Conservation (phyloP, 2,888 invertebrate species). For the Colostygia pectinataria region DNA sequence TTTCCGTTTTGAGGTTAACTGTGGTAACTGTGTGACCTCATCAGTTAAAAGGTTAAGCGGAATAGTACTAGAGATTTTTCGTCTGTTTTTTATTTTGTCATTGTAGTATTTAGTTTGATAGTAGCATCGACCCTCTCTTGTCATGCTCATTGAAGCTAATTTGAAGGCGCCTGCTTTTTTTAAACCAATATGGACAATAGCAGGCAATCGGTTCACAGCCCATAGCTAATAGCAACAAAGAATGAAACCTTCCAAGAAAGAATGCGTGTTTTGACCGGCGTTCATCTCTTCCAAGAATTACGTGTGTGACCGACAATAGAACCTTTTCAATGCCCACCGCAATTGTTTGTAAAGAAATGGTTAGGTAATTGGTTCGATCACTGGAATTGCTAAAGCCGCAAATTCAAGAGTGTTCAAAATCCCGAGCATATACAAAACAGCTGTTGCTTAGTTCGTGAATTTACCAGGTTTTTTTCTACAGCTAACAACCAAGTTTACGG, state of each 20-base stretch:
- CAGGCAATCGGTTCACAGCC: constrained; percentile 5
- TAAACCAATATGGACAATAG: constrained; percentile 7
- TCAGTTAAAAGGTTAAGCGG: no score
- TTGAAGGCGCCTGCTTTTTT: constrained; percentile 6
- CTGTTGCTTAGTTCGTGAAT: no score
- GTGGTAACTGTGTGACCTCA: no score
- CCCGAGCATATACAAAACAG: no score
- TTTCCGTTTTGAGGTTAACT: no score
- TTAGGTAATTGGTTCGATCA: constrained; percentile 10
- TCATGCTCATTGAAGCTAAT: background rate
- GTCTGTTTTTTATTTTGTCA: no score
- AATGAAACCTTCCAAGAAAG: constrained; percentile 24
- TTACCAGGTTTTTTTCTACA: no score
- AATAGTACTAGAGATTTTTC: no score
- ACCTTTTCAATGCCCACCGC: constrained; percentile 15
- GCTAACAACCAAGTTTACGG: no score
- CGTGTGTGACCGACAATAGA: constrained; percentile 24
- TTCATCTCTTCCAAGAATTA: constrained; percentile 16
- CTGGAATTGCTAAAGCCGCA: background rate
- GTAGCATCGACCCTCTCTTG: no score
- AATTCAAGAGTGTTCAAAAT: no score
- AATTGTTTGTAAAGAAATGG: constrained; percentile 21
- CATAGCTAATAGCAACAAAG: constrained; percentile 22
- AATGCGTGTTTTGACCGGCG: constrained; percentile 21
- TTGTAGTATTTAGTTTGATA: no score